Base-by-base conservation (phyloP, 2,797 vertebrate species). In the Nasua narica region DNA sequence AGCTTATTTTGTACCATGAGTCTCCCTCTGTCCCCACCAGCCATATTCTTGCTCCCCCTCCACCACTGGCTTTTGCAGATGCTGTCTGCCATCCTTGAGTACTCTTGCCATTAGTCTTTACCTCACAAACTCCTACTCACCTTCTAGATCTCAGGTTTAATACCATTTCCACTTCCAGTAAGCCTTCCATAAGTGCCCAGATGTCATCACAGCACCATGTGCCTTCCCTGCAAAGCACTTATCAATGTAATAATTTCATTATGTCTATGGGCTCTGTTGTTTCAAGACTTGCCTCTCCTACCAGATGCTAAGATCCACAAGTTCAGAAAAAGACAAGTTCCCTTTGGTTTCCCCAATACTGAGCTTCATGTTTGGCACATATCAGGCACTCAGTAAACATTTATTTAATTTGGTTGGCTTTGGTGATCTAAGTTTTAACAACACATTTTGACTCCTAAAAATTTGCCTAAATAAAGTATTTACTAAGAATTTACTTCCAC, bases 401-500 rank as follows among this genome's bases (percentile, higher is more conserved):
- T 56, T 85, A 74, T 67, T 92, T 92, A 82, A 88, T 82, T 76
- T 82, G 40, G 19, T 43, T 69, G 85, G 10, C 37, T 88, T 92
- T 82, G 37, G 27, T 43, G 1, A 58, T 43, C n/a, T 78, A 19
- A 82, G 65, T 87, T 78, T 93, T 90, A 12, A 58, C 35, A 21
- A n/a, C 25, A 4, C 37, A 56, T 86, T 72, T 74, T 84, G 25
- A 87, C 32, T 48, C 72, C 37, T 48, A 72, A 88, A 94, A 95
- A 97, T 35, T 70, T 27, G 60, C 37, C 56, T 72, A 62, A 50
- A 76, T 69, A n/a, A 79, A 87, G 56, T 84, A 48, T 50, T 92
- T 50, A 67, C 43, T 79, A 77, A 91, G 54, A 86, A 62, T 65
- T 95, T 86, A 25, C 11, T 87, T 90, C 77, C 94, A 81, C 82